Percentiles rank a stretch among this genome's conserved stretches.
Evolutionary conservation across 2,888 invertebrate genomes (phyloP).

Genomic region (Pegoplata infirma): DNA sequence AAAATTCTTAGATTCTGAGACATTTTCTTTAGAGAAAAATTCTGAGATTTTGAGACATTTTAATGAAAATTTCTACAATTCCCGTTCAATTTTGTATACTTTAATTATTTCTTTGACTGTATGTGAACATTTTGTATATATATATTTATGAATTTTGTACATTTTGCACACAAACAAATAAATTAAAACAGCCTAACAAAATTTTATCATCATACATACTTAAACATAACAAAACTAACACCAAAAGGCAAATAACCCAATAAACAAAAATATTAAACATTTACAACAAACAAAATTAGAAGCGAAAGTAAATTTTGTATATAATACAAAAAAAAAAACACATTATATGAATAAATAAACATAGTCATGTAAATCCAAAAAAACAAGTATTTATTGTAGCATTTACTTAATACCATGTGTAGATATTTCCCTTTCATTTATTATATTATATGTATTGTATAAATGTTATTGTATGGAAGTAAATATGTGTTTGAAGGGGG

Average conservation of each 20-base stretch:
- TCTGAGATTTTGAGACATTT: too few relatives aligned
- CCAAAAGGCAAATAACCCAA: conserved; percentile 22
- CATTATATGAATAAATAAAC: neutral
- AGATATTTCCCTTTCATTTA: neutral
- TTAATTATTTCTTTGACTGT: neutral
- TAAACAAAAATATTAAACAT: conserved; percentile 2
- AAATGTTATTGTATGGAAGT: neutral
- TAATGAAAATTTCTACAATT: too few relatives aligned
- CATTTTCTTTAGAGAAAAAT: too few relatives aligned
- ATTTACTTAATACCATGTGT: neutral
- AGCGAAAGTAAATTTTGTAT: neutral
- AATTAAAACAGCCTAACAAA: neutral
- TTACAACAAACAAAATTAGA: neutral
- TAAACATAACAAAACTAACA: neutral
- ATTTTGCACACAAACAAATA: neutral
- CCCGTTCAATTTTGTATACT: too few relatives aligned
- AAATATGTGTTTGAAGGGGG: neutral
- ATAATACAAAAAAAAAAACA: neutral
- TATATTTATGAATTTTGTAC: neutral
- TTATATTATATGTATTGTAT: neutral
- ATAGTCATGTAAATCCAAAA: neutral
- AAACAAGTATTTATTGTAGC: neutral
- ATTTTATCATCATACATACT: neutral
- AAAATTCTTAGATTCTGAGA: too few relatives aligned
- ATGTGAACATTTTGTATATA: neutral